These are phyloP conservation scores for Scarus forsteni DNA, from an alignment of 2,797 vertebrate species.

Conservation along the genomic window DNA sequence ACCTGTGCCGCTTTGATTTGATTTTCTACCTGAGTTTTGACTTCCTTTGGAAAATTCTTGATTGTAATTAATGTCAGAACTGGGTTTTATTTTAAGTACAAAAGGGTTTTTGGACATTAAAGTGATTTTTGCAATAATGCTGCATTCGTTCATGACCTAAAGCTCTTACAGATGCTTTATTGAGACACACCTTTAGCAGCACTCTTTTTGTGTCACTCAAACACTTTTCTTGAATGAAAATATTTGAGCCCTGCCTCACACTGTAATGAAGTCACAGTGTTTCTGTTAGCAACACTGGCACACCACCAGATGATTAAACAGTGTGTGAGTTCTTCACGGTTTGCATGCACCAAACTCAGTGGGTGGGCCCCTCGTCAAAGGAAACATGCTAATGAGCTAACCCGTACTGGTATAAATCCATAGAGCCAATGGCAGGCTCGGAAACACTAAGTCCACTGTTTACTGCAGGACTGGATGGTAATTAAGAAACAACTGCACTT, in stretches of 20 bases:
- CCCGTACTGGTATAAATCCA: constrained; percentile 68
- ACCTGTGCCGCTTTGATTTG: background rate
- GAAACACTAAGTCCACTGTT: constrained; percentile 77
- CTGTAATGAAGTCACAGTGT: constrained; percentile 58
- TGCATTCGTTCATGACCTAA: background rate
- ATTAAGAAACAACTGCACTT: constrained; percentile 74
- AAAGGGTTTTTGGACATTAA: background rate
- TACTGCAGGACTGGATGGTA: constrained; percentile 67
- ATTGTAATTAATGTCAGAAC: background rate
- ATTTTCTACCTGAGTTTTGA: background rate
- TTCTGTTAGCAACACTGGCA: constrained; percentile 69
- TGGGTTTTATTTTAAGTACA: background rate
- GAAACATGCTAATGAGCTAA: constrained; percentile 78
- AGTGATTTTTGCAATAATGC: background rate
- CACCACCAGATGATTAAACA: constrained; percentile 74
- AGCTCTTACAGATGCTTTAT: background rate
- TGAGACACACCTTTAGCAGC: constrained; percentile 39
- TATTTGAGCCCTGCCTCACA: constrained; percentile 34
- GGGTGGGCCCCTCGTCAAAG: constrained; percentile 80
- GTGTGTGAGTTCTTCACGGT: constrained; percentile 61
- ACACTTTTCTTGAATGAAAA: constrained; percentile 53
- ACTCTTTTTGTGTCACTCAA: constrained; percentile 31
- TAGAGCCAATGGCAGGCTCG: constrained; percentile 59
- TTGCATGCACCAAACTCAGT: constrained; percentile 64
- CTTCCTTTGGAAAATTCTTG: background rate